phyloP scores from a whole-genome alignment of 2,888 invertebrate species.

The Ferdinandea cuprea region DNA sequence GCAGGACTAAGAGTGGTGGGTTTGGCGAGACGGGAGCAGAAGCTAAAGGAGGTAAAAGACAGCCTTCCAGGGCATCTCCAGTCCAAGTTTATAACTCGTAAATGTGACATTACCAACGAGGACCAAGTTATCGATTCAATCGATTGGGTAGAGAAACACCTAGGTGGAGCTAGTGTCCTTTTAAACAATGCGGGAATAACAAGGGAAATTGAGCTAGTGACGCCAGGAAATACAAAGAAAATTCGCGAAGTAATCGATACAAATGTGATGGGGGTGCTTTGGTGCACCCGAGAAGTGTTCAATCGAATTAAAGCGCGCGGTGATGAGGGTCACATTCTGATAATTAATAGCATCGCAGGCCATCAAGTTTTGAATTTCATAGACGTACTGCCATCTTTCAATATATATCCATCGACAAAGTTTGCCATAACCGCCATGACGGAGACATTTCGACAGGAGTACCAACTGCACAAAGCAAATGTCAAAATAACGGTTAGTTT shows the following conservation, averaged over 20 bases:
- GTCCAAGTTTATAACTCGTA: conserved; percentile 81
- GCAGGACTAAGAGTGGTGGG: conserved; percentile 85
- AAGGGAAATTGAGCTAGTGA: conserved; percentile 79
- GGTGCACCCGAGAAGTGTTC: conserved; percentile 84
- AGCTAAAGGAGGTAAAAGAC: conserved; percentile 78
- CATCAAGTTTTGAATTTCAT: conserved; percentile 81
- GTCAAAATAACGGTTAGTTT: conserved; percentile 79
- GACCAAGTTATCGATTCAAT: conserved; percentile 85
- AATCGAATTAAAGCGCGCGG: conserved; percentile 83
- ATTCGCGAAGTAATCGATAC: conserved; percentile 83
- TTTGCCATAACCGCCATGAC: conserved; percentile 82
- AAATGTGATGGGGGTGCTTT: conserved; percentile 83
- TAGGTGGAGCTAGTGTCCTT: conserved; percentile 85
- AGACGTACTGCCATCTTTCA: conserved; percentile 81
- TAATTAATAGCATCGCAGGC: conserved; percentile 83
- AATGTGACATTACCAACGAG: conserved; percentile 85
- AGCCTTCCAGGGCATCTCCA: conserved; percentile 78
- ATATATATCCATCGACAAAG: conserved; percentile 83
- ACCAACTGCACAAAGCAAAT: conserved; percentile 80
- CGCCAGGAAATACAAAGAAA: conserved; percentile 79
- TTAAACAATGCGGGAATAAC: conserved; percentile 85
- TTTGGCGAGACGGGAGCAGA: conserved; percentile 84
- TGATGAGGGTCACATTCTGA: conserved; percentile 84
- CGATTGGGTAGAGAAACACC: conserved; percentile 83
- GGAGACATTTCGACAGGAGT: conserved; percentile 82